Evolutionary conservation across 2,113 vertebrate genomes (phyloP), one percentile per base, ranked within the genome.

Genomic region (Chaetodon auriga): DNA sequence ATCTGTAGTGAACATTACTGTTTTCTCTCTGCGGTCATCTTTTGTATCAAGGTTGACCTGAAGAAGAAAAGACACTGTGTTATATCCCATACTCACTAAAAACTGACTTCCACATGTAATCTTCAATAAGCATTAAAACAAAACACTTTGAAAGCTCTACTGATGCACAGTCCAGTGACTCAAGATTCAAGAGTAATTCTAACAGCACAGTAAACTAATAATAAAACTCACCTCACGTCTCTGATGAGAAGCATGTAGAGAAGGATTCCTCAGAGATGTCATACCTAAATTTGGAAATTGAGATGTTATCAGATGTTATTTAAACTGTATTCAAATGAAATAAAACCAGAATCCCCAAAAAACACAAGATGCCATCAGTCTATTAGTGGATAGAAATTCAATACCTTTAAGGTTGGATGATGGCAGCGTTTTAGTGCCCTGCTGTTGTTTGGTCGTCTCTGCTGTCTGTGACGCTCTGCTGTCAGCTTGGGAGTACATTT

Each of bases 1-100:
- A 80, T 95, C 95, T 73, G 94, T 94, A 0, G 94, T 89, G 86
- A 97, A 97, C 69, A 96, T 55, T n/a, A 96, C 12, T 2, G 97
- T 97, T 85, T 94, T 95, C 74, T 97, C 92, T 49, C 68, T 85
- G 85, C 58, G 66, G 8, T 53, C 66, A 55, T 85, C 80, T 77
- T 83, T 81, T 2, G 64, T 16, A 65, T 54, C 64, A 53, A 73
- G 72, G 46, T 81, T 58, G 23, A 85, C 88, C 95, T 95, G 58
- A n/a, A 19, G 49, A 66, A 69, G 43, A 73, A 55, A 60, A 75
- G 6, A 70, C 8, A 74, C 2, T 1, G 23, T 4, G 23, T 55
- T 36, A 69, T n/a, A 69, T n/a, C 3, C 2, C 43, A 72, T 19
- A 58, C 8, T 72, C 46, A 48, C 10, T 11, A 46, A 58, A 45